Conservation (phyloP, 2,113 vertebrate species). For the Ahaetulla prasina region DNA sequence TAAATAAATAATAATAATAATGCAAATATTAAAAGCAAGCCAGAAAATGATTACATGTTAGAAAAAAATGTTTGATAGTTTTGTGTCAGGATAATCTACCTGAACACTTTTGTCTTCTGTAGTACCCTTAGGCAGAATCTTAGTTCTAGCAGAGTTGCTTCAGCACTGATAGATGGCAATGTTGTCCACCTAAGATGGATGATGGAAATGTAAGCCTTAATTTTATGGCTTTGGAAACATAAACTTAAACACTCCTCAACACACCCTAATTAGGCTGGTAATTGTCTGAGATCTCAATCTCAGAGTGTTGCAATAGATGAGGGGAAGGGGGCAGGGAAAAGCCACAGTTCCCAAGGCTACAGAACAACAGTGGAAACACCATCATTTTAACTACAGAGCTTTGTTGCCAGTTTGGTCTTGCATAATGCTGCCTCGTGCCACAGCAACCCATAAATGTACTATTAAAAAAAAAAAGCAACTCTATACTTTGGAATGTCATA, state of each 20-base stretch:
- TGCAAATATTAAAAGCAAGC: not conserved
- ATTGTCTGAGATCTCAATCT: not conserved
- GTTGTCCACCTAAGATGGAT: not conserved
- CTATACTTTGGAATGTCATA: too few species aligned
- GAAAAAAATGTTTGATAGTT: not conserved
- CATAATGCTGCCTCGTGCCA: not conserved
- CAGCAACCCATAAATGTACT: not conserved
- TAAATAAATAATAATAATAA: too few species aligned
- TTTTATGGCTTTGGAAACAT: conserved; percentile 2
- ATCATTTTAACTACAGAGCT: not conserved
- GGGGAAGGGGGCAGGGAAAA: not conserved
- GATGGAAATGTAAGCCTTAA: not conserved
- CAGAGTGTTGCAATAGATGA: not conserved
- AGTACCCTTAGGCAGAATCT: not conserved
- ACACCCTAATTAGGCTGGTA: not conserved
- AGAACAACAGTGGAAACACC: not conserved
- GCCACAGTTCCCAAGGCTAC: not conserved
- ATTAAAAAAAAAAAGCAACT: not conserved
- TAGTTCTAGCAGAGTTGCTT: not conserved
- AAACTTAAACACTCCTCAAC: not conserved
- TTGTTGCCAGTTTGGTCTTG: not conserved
- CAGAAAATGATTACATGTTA: not conserved
- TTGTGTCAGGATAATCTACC: not conserved
- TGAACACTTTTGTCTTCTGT: too few species aligned
- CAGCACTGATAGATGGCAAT: not conserved